These are phyloP conservation scores for Megastigmus dorsalis DNA, from an alignment of 2,888 invertebrate species.

Conservation along the genomic window DNA sequence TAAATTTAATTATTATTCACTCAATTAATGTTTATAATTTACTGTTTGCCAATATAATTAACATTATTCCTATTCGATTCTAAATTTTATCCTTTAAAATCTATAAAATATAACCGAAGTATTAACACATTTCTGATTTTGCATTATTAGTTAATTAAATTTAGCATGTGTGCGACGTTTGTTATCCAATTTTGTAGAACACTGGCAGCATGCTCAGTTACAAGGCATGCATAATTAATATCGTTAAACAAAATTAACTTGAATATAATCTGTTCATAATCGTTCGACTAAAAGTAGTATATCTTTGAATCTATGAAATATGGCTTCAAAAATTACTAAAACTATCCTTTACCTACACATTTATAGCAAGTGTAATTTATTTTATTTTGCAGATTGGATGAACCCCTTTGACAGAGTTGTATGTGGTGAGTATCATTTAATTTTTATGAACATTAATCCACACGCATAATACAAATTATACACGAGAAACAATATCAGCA, in stretches of 20 bases:
- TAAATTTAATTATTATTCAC: conserved; percentile 29
- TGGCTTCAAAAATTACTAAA: neutral
- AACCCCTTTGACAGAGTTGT: conserved; percentile 95
- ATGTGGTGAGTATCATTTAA: conserved; percentile 86
- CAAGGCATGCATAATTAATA: conserved; percentile 48
- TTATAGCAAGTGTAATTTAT: conserved; percentile 6
- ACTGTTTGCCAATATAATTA: conserved; percentile 21
- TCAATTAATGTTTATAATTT: conserved; percentile 24
- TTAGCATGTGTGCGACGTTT: conserved; percentile 34
- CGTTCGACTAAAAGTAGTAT: conserved; percentile 22
- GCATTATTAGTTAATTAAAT: conserved; percentile 34
- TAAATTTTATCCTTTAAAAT: conserved; percentile 13
- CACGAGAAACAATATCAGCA: neutral
- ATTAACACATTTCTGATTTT: conserved; percentile 22
- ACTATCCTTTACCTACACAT: conserved; percentile 7
- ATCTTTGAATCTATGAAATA: neutral
- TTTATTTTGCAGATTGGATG: conserved; percentile 92
- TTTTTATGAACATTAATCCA: conserved; percentile 9
- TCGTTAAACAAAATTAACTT: conserved; percentile 22
- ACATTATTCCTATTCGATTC: conserved; percentile 4
- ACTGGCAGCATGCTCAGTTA: conserved; percentile 33
- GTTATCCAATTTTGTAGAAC: conserved; percentile 41
- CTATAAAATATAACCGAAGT: neutral
- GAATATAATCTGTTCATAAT: conserved; percentile 34
- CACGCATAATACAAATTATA: neutral